phyloP scores from a whole-genome alignment of 2,888 invertebrate genomes.

The Myopa testacea region DNA sequence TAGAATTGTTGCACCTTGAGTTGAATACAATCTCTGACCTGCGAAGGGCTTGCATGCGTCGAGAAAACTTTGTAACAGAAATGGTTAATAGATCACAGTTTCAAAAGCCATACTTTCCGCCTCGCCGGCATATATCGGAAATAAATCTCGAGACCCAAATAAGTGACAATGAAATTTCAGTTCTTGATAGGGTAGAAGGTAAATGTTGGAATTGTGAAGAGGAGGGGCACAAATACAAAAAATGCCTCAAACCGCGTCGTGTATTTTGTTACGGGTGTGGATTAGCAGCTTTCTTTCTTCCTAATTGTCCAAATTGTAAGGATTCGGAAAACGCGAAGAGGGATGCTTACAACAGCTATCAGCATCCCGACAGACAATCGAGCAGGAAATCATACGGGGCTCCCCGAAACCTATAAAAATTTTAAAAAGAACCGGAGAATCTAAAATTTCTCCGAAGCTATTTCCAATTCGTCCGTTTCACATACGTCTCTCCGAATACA shows the following conservation, averaged over 20 bases:
- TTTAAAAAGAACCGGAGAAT: too few relatives aligned
- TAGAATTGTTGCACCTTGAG: constrained; percentile 7
- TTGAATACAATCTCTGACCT: constrained; percentile 29
- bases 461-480: too few relatives aligned
- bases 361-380: too few relatives aligned
- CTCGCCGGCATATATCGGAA: constrained; percentile 20
- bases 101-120: constrained; percentile 19
- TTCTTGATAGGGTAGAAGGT: neutral
- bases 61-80: neutral
- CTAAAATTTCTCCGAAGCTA: too few relatives aligned
- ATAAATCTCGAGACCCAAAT: neutral
- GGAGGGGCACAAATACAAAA: constrained; percentile 27
- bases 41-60: constrained; percentile 8
- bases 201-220: constrained; percentile 39
- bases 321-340: neutral
- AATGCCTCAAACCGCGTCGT: constrained; percentile 21
- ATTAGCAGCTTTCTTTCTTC: constrained; percentile 20
- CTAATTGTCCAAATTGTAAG: too few relatives aligned
- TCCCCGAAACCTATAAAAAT: too few relatives aligned
- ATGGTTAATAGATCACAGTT: neutral
- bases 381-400: too few relatives aligned
- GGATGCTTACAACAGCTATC: too few relatives aligned
- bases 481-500: too few relatives aligned
- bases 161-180: constrained; percentile 8
- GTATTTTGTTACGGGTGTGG: constrained; percentile 39